These are phyloP conservation scores for Thereva unica DNA, from an alignment of 2,888 invertebrate genomes.

Conservation along the genomic window DNA sequence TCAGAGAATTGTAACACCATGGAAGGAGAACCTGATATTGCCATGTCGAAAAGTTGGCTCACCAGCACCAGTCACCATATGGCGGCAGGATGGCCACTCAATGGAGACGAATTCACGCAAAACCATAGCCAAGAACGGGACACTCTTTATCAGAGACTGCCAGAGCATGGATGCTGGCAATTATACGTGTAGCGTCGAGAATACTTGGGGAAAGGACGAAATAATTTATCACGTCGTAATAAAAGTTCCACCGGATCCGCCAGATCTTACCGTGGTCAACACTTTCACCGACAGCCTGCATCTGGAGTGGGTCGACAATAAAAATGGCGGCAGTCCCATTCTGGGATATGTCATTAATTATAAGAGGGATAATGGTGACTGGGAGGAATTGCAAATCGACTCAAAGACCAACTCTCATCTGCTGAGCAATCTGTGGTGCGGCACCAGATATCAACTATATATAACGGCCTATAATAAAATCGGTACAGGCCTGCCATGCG, in stretches of 20 bases:
- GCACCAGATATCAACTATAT: constrained; percentile 84
- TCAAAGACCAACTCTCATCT: constrained; percentile 79
- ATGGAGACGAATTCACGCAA: constrained; percentile 72
- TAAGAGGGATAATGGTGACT: constrained; percentile 86
- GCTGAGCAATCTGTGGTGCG: constrained; percentile 82
- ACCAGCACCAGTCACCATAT: constrained; percentile 75
- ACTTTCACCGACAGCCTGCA: constrained; percentile 82
- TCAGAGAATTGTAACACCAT: constrained; percentile 75
- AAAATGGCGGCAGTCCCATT: constrained; percentile 80
- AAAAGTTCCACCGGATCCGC: constrained; percentile 84
- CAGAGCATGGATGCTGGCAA: constrained; percentile 86
- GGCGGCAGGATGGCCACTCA: constrained; percentile 77
- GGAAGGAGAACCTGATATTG: constrained; percentile 83
- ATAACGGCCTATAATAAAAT: constrained; percentile 90
- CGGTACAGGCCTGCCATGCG: constrained; percentile 85
- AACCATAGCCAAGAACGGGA: constrained; percentile 71
- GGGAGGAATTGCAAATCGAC: constrained; percentile 88
- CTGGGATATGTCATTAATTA: constrained; percentile 88
- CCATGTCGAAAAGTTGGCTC: constrained; percentile 85
- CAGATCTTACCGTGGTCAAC: constrained; percentile 77
- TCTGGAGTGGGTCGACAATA: constrained; percentile 79
- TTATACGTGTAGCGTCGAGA: constrained; percentile 86
- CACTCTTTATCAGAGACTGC: constrained; percentile 72
- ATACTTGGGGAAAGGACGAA: constrained; percentile 80
- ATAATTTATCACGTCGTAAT: constrained; percentile 73